Percentiles rank a stretch among this genome's conserved stretches.
These are phyloP conservation scores for Steinernema hermaphroditum DNA, from an alignment of 2,888 invertebrate species.

Conservation along the genomic window DNA sequence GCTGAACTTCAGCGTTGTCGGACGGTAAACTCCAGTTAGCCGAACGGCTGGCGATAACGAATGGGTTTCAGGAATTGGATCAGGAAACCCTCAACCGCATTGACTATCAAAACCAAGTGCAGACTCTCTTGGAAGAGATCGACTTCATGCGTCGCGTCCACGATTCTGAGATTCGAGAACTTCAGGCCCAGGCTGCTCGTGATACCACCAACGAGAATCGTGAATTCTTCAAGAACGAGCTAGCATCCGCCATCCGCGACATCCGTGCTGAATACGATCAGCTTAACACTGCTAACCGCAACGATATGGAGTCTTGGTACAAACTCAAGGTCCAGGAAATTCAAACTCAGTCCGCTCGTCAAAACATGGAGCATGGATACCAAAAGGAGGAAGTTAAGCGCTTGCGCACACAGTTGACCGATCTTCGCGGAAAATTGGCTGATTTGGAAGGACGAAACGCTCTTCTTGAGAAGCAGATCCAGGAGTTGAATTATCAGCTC, in stretches of 20 bases:
- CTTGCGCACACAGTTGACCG: slow-evolving; percentile 68
- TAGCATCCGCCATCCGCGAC: slow-evolving; percentile 69
- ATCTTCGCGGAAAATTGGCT: slow-evolving; percentile 68
- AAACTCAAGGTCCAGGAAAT: slow-evolving; percentile 71
- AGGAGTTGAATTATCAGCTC: slow-evolving; percentile 68
- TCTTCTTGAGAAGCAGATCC: slow-evolving; percentile 68
- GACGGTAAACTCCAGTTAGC: slow-evolving; percentile 47
- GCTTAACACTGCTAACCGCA: slow-evolving; percentile 66
- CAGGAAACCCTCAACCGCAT: slow-evolving; percentile 70
- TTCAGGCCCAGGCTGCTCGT: slow-evolving; percentile 68
- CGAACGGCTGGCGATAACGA: background rate
- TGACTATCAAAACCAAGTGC: slow-evolving; percentile 69
- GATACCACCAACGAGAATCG: slow-evolving; percentile 70
- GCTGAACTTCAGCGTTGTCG: slow-evolving; percentile 66
- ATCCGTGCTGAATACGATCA: slow-evolving; percentile 70
- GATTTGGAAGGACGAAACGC: slow-evolving; percentile 69
- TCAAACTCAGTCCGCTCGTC: slow-evolving; percentile 69
- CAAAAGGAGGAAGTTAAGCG: slow-evolving; percentile 69
- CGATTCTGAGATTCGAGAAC: slow-evolving; percentile 67
- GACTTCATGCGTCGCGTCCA: slow-evolving; percentile 70
- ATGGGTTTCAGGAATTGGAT: slow-evolving; percentile 68
- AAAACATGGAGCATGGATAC: slow-evolving; percentile 69
- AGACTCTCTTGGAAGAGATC: slow-evolving; percentile 70
- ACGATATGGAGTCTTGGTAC: slow-evolving; percentile 70
- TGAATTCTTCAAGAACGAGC: slow-evolving; percentile 71